Evolutionary conservation across 2,113 vertebrate species (phyloP).

Genomic region (Pleuronectes platessa): DNA sequence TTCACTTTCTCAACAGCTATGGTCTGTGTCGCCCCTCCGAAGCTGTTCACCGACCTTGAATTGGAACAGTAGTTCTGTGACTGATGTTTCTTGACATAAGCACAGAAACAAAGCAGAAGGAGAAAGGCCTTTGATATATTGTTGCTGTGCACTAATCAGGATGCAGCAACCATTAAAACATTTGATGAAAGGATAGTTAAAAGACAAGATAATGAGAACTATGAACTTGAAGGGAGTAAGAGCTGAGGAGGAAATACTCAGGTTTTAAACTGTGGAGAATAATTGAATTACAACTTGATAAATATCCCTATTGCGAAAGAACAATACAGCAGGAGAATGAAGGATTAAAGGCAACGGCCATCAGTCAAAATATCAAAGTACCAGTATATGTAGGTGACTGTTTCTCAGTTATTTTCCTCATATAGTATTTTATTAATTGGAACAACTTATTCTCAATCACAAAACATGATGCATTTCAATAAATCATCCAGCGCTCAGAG

Average conservation of each 20-base stretch:
- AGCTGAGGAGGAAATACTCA: not conserved
- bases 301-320: no score
- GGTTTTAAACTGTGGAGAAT: not conserved
- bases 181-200: constrained; percentile 4
- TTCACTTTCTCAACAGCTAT: no score
- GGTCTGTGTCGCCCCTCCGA: no score
- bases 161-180: no score
- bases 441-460: not conserved
- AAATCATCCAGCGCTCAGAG: constrained; percentile 1
- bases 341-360: not conserved
- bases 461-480: not conserved
- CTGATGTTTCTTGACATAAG: not conserved
- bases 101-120: not conserved
- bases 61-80: no score
- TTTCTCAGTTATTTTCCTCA: not conserved
- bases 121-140: not conserved
- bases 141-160: no score
- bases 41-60: no score
- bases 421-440: not conserved
- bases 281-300: no score
- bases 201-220: not conserved
- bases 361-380: not conserved
- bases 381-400: not conserved
- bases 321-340: no score
- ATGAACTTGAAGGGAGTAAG: constrained; percentile 5